Evolutionary conservation across 2,113 vertebrate species (phyloP), one percentile per base, ranked within the genome.

Genomic region (Agelaius phoeniceus): DNA sequence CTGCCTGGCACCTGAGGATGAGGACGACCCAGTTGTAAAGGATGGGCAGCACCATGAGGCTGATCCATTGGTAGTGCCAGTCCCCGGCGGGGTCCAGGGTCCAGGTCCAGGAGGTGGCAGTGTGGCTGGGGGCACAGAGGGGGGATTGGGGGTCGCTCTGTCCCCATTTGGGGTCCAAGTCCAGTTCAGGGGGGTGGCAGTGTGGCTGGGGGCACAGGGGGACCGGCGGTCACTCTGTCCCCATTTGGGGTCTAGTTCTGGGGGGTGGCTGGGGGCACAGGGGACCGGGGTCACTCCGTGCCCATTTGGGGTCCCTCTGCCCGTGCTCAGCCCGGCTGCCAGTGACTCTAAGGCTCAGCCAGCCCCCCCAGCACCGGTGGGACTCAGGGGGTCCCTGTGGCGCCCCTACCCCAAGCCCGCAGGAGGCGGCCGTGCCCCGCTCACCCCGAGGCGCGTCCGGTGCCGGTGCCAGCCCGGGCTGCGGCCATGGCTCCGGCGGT

Each of bases 11-110:
- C 99, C 99, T 99, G 97, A 98, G 98, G 92, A 99, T 97, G 48
- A 99, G 95, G 87, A 99, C 96, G 37, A 99, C 97, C 97, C 98
- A 98, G 97, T 99, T 99, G 97, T 99, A 99, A 84, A 99, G 94
- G 51, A 99, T 79, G 43, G 99, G 99, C 22, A 98, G 88, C 62
- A 97, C 97, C 98, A 99, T 99, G 7, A 98, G 67, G 89, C 98
- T 98, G 43, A 99, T 97, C 99, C 99, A 99, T 35, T 97, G 37
- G 57, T 99, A 99, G 90, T 99, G 99, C 94, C 98, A 97, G 28
- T 98, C 98, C 3, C 98, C 98, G 2, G 99, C 98, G 2, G 99
- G 99, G 95, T 99, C 99, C 59, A 99, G 92, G 21, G 90, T 84
- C 89, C 74, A 82, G 33, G 12, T 54, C 12, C 3, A 6, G 23